A percentile compares a stretch with the other conserved stretches of the same genome.
These are phyloP conservation scores for Acropora yongei DNA, from an alignment of 64 coral and sea anemone genomes.

Conservation along the genomic window DNA sequence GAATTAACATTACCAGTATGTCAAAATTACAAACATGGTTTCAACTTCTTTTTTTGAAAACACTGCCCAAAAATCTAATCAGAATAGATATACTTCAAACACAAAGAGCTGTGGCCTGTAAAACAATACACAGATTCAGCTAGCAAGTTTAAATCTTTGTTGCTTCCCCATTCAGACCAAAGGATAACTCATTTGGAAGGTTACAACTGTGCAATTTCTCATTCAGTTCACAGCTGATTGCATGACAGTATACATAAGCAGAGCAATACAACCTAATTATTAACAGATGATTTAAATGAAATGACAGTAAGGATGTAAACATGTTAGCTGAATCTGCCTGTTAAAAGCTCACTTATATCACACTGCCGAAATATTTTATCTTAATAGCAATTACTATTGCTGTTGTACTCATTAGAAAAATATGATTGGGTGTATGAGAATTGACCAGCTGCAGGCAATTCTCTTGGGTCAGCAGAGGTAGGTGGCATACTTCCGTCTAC, in stretches of 20 bases:
- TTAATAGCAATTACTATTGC: slow-evolving; percentile 36
- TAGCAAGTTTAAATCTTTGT: background rate
- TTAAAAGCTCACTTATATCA: background rate
- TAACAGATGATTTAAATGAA: slow-evolving; percentile 2
- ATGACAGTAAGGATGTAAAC: slow-evolving; percentile 5
- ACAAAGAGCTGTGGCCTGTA: slow-evolving; percentile 8
- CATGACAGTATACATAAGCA: slow-evolving; percentile 4
- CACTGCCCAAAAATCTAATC: slow-evolving; percentile 6
- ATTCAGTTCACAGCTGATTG: slow-evolving; percentile 6
- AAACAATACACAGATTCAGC: slow-evolving; percentile 1
- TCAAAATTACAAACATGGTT: background rate
- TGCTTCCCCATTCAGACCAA: slow-evolving; percentile 7
- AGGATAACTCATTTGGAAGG: slow-evolving; percentile 2
- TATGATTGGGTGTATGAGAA: slow-evolving; percentile 36
- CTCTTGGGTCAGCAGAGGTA: slow-evolving; percentile 42
- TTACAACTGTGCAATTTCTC: slow-evolving; percentile 1
- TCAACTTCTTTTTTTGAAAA: slow-evolving; percentile 11
- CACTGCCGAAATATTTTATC: background rate
- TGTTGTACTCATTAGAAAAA: slow-evolving; percentile 44
- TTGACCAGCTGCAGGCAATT: slow-evolving; percentile 34
- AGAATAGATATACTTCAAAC: background rate
- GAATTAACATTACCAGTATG: slow-evolving; percentile 6
- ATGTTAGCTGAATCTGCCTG: slow-evolving; percentile 5
- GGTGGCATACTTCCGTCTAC: slow-evolving; percentile 50
- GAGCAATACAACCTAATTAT: slow-evolving; percentile 7